Percentiles rank a stretch among this genome's conserved stretches.
phyloP scores from a whole-genome alignment of 2,797 vertebrate species.

The Channallabes apus region DNA sequence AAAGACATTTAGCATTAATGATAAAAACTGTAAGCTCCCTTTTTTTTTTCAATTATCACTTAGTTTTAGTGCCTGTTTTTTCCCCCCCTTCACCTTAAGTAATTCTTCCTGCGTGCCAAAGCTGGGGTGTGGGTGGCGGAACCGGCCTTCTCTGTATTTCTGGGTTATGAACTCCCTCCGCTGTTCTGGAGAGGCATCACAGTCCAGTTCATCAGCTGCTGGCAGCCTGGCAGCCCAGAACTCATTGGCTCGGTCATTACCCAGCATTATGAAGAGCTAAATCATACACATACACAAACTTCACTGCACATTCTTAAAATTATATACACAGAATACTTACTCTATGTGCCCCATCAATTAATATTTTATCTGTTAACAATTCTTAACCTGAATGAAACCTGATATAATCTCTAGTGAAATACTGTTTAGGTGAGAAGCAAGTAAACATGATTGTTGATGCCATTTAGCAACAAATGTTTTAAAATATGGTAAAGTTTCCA shows the following conservation, averaged over 20 bases:
- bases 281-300: constrained; percentile 17
- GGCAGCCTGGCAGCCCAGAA: constrained; percentile 85
- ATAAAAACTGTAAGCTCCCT: background rate
- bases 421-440: background rate
- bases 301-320: background rate
- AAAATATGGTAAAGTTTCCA: constrained; percentile 10
- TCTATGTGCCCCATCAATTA: background rate
- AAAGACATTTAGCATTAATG: background rate
- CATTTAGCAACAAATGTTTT: background rate
- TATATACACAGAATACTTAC: background rate
- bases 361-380: background rate
- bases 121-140: constrained; percentile 78
- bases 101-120: constrained; percentile 83
- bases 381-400: background rate
- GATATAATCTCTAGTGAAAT: background rate
- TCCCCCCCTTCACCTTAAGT: constrained; percentile 79
- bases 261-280: constrained; percentile 94
- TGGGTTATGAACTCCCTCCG: constrained; percentile 84
- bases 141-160: constrained; percentile 88
- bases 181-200: constrained; percentile 76
- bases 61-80: background rate
- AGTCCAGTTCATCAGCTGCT: constrained; percentile 72
- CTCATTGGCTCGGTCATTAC: constrained; percentile 90
- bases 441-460: background rate
- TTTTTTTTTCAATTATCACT: background rate